These are phyloP conservation scores for Drosophila aff. DNA, from an alignment of 1,140 invertebrate species.

Conservation along the genomic window DNA sequence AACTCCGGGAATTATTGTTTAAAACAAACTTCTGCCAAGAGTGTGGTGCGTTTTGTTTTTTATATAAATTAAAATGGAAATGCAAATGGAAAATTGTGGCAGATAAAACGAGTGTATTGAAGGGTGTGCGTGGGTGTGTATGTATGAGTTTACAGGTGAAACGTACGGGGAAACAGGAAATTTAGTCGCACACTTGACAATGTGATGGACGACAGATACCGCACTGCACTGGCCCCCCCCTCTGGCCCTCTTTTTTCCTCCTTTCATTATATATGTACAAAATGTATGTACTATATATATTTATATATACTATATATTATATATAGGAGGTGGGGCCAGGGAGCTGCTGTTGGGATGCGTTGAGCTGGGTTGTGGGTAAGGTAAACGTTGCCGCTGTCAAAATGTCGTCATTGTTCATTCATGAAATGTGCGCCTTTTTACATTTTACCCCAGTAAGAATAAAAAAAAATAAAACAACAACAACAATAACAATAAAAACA, in stretches of 20 bases:
- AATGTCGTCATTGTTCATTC: slow-evolving; percentile 83
- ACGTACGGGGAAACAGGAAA: slow-evolving; percentile 55
- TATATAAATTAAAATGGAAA: slow-evolving; percentile 1
- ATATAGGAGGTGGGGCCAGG: not conserved
- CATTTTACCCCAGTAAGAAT: slow-evolving; percentile 46
- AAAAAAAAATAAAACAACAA: slow-evolving; percentile 33
- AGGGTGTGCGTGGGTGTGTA: not conserved
- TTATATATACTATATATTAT: not conserved
- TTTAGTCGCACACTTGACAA: slow-evolving; percentile 72
- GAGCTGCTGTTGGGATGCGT: not conserved
- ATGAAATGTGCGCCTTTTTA: slow-evolving; percentile 79
- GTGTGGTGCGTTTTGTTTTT: not conserved
- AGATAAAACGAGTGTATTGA: slow-evolving; percentile 14
- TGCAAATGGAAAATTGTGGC: slow-evolving; percentile 7
- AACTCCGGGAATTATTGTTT: not conserved
- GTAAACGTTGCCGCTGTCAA: slow-evolving; percentile 73
- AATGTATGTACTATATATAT: not conserved
- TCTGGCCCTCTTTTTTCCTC: not conserved
- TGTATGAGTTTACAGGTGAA: slow-evolving; percentile 11
- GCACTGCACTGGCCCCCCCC: slow-evolving; percentile 31
- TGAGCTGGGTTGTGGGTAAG: slow-evolving; percentile 5
- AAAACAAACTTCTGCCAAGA: not conserved
- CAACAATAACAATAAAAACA: slow-evolving; percentile 2
- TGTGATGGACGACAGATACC: slow-evolving; percentile 74
- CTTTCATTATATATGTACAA: not conserved